phyloP scores from a whole-genome alignment of 1,140 invertebrate genomes.

The Hydropsyche tenuis region DNA sequence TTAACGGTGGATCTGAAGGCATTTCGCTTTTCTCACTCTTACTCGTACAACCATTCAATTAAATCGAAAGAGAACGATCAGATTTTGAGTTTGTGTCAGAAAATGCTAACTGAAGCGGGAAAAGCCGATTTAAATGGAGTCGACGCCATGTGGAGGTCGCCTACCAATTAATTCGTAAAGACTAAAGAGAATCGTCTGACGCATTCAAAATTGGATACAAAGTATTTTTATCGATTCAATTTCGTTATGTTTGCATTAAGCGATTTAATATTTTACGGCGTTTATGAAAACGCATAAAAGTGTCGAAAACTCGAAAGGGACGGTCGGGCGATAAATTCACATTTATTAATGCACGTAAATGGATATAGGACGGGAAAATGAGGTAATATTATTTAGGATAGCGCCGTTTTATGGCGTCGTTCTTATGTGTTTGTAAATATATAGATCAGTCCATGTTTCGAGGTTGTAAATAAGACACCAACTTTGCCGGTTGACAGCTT shows the following conservation, averaged over 20 bases:
- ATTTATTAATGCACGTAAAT: no score
- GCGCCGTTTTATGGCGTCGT: constrained; percentile 1
- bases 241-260: no score
- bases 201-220: no score
- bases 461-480: constrained; percentile 24
- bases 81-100: not conserved
- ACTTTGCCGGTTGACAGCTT: constrained; percentile 27
- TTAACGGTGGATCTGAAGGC: not conserved
- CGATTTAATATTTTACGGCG: no score
- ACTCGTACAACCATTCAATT: not conserved
- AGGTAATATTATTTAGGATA: no score
- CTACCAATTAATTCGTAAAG: constrained; percentile 1
- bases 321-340: no score
- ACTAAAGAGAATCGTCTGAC: not conserved
- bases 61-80: not conserved
- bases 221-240: no score
- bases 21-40: not conserved
- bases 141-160: not conserved
- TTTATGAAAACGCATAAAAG: not conserved
- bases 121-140: constrained; percentile 17
- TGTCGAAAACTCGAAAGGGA: not conserved
- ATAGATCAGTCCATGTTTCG: constrained; percentile 5
- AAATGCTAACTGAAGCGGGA: constrained; percentile 14
- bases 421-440: not conserved
- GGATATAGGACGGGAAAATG: no score